Base-by-base conservation (phyloP, 2,888 invertebrate species). In the Serripes groenlandicus region DNA sequence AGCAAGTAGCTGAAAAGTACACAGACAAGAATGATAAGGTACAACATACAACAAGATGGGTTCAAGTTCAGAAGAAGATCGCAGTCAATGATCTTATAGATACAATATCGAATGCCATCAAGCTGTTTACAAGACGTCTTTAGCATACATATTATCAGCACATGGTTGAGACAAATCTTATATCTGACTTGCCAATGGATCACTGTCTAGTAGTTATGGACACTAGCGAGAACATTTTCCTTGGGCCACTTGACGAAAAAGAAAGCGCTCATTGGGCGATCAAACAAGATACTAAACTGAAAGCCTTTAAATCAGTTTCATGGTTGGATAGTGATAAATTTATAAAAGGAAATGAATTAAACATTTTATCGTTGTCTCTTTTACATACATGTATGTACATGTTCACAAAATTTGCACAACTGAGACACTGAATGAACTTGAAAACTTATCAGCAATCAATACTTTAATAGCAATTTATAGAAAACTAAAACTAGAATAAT, bases 121-220 rank as follows among this genome's bases (percentile, higher is more conserved):
- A 42, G 9, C 7, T 11, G 15, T 15, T 11, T 42, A 42, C 42
- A 11, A 42, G 42, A 11, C 42, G 15, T 42, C 9, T 42, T 42
- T 42, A 11, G 7, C 7, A 15, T 7, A 15, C 42, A 11, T 7
- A 42, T 42, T 42, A 42, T 42, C 81, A 84, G 52, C 84, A 84
- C 18, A 69, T 11, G 23, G 30, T 77, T 18, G 73, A 76, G 37
- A 62, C 18, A 0, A n/a, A 75, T 1, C 18, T 83, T 9, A 80
- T 64, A 3, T n/a, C 21, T 5, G 35, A 83, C 26, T 35, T 83
- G 1, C 77, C 80, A 30, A 54, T 37, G 15, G 74, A 68, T n/a
- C 83, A 83, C 3, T 54, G 64, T 34, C 7, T 78, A 4, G 77
- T 56, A 21, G 79, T 80, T 0, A 80, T 83, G 79, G 79, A 83